Base-by-base conservation (phyloP, 2,888 invertebrate genomes). In the Dicyrtoma fusca region DNA sequence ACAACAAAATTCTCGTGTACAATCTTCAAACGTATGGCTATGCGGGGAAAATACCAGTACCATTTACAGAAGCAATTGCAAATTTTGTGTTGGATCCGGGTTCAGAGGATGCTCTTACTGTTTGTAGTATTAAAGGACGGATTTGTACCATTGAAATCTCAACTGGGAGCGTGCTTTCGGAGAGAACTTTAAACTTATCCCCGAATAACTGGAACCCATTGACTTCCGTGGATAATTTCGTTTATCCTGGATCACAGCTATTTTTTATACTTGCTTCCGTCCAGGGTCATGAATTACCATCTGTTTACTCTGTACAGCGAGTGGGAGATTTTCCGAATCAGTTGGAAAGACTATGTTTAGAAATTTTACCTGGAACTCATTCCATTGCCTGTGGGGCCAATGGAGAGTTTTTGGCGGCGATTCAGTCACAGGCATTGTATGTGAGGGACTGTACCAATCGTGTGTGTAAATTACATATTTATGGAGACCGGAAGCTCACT, bases 11-110 rank as follows among this genome's bases (percentile, higher is more conserved):
- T 8, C 86, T 88, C 78, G 87, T 88, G 0, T 91, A 88, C 81
- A 89, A 87, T 79, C 86, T 88, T 0, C 84, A 85, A 80, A 91
- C 91, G 1, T 90, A 89, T 0, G 88, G 89, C 81, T 85, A 87
- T 76, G 84, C 89, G 0, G 84, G 86, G 69, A 86, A 87, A 77
- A 87, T 89, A 65, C 85, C 85, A 74, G 88, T 88, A 25, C 85
- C 87, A 21, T 83, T 82, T 19, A 82, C 85, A 6, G 82, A 83
- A 77, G 84, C 87, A n/a, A 84, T 87, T 44, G 87, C 87, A 42
- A 85, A 89, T 78, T 83, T 85, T 68, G 81, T 61, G 1, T 34
- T 86, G 61, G 85, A 86, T 74, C 82, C 84, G 21, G 84, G 82
- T 68, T 84, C 84, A 81, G 80, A 82, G 26, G 85, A 86, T 76